phyloP scores from a whole-genome alignment of 2,113 vertebrate genomes.

The Gnathonemus echidnorhynchus region DNA sequence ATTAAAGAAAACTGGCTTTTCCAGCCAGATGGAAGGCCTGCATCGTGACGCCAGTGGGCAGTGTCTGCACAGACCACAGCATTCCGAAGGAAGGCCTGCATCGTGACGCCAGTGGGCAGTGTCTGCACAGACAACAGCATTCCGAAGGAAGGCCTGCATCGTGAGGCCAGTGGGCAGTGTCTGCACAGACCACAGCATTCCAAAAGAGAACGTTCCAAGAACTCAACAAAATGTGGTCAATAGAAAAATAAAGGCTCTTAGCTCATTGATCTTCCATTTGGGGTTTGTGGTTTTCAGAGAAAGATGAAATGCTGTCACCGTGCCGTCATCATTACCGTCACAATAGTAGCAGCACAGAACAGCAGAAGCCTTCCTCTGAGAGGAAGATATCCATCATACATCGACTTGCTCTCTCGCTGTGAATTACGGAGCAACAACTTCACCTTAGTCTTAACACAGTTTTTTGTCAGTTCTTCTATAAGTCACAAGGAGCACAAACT shows the following conservation, averaged over 20 bases:
- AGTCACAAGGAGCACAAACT: background rate
- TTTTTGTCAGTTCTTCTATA: background rate
- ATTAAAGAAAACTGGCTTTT: too few species aligned
- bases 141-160: background rate
- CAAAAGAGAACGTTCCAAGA: background rate
- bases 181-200: background rate
- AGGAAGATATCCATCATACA: background rate
- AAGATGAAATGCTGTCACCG: background rate
- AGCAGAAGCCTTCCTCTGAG: background rate
- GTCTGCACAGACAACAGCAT: background rate
- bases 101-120: background rate
- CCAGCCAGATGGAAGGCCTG: background rate
- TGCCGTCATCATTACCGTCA: background rate
- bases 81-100: background rate
- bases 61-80: background rate
- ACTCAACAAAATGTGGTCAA: background rate
- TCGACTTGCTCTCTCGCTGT: background rate
- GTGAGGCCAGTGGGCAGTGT: background rate
- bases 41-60: background rate
- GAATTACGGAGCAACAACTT: background rate
- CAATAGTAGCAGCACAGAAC: background rate
- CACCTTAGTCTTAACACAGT: background rate
- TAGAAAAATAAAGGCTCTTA: background rate
- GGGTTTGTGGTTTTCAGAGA: background rate
- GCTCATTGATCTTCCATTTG: background rate